phyloP scores from a whole-genome alignment of 2,888 invertebrate genomes.

The Chrysolina americana region DNA sequence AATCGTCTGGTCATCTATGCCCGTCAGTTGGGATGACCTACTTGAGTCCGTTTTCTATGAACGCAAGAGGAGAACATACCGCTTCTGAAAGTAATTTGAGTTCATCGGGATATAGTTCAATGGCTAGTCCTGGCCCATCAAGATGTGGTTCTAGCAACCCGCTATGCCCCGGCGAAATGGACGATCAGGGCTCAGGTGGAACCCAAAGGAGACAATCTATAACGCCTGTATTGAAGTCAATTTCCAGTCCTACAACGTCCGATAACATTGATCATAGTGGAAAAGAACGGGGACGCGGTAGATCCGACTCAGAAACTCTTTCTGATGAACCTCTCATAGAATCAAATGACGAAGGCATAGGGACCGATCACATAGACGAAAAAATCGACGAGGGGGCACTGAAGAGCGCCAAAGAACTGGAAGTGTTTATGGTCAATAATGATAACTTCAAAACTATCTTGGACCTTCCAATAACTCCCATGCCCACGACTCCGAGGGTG shows the following conservation, averaged over 20 bases:
- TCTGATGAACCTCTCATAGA: slow-evolving; percentile 81
- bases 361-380: slow-evolving; percentile 80
- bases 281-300: slow-evolving; percentile 73
- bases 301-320: slow-evolving; percentile 82
- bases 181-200: slow-evolving; percentile 76
- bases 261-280: slow-evolving; percentile 58
- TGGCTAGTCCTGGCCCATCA: slow-evolving; percentile 88
- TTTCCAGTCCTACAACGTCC: slow-evolving; percentile 59
- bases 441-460: slow-evolving; percentile 67
- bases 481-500: slow-evolving; percentile 71
- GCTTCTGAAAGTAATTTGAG: slow-evolving; percentile 88
- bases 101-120: slow-evolving; percentile 88
- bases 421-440: slow-evolving; percentile 69
- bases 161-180: slow-evolving; percentile 82
- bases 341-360: slow-evolving; percentile 85
- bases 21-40: slow-evolving; percentile 78
- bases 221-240: slow-evolving; percentile 75
- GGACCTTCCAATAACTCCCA: slow-evolving; percentile 67
- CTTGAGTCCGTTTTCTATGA: slow-evolving; percentile 84
- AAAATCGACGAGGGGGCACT: slow-evolving; percentile 80
- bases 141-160: slow-evolving; percentile 87
- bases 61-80: slow-evolving; percentile 80
- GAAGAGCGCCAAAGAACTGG: slow-evolving; percentile 78
- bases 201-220: slow-evolving; percentile 71
- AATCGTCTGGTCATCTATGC: slow-evolving; percentile 66